Conservation (phyloP, 1,140 invertebrate species). For the Trichogramma pretiosum region DNA sequence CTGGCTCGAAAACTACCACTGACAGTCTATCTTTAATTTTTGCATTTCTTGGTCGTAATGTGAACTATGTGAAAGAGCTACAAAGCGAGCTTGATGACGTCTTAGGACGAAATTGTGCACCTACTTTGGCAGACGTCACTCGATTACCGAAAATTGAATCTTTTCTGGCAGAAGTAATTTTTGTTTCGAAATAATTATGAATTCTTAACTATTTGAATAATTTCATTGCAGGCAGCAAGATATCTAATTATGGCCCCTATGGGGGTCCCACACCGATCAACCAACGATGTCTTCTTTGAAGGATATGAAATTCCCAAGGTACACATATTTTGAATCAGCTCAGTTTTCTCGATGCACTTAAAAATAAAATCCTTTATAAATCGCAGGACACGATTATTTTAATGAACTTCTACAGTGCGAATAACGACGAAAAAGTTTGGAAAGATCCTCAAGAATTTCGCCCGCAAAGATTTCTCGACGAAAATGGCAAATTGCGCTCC, state of each 20-base stretch:
- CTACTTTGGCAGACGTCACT: conserved; percentile 50
- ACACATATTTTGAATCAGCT: conserved; percentile 1
- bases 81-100: conserved; percentile 60
- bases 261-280: conserved; percentile 53
- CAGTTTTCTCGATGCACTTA: neutral
- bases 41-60: conserved; percentile 55
- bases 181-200: neutral
- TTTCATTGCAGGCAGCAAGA: conserved; percentile 53
- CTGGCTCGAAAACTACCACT: conserved; percentile 61
- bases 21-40: conserved; percentile 56
- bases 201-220: conserved; percentile 17
- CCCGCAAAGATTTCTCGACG: conserved; percentile 63
- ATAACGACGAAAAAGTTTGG: conserved; percentile 61
- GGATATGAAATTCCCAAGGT: conserved; percentile 60
- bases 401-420: conserved; percentile 57
- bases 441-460: conserved; percentile 58
- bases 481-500: conserved; percentile 49
- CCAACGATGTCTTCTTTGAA: conserved; percentile 46
- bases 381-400: conserved; percentile 58
- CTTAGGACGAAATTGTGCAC: conserved; percentile 50
- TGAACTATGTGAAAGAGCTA: conserved; percentile 55
- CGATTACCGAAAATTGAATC: conserved; percentile 34
- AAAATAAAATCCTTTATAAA: neutral
- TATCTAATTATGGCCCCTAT: conserved; percentile 51
- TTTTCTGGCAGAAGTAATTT: conserved; percentile 46